Conservation (phyloP, 2,113 vertebrate genomes). For the Kryptolebias marmoratus region DNA sequence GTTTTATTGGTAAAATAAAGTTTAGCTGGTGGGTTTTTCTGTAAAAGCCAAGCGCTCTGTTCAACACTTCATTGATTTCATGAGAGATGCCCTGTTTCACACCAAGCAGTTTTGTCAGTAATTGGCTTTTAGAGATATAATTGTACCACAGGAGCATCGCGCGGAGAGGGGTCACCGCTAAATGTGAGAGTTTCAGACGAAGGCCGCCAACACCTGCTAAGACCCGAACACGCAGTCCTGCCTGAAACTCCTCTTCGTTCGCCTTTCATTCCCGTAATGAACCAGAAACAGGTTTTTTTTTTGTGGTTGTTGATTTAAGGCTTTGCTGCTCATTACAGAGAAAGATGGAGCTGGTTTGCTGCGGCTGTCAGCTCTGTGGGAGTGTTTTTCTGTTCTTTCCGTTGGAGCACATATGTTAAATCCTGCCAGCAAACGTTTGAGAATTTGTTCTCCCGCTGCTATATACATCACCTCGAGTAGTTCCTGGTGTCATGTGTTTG, state of each 20-base stretch:
- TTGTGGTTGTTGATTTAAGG: too few relatives aligned
- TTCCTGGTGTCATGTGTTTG: background rate
- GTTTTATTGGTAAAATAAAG: slow-evolving; percentile 29
- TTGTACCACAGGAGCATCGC: slow-evolving; percentile 13
- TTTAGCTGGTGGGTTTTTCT: slow-evolving; percentile 3
- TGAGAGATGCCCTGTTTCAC: slow-evolving; percentile 35
- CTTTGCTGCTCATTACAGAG: too few relatives aligned
- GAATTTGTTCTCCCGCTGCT: background rate
- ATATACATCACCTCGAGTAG: background rate
- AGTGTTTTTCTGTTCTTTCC: slow-evolving; percentile 36
- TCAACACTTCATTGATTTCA: slow-evolving; percentile 43
- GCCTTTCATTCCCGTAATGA: background rate
- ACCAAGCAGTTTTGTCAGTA: slow-evolving; percentile 35
- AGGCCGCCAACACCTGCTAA: background rate
- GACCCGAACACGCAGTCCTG: background rate
- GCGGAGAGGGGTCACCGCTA: slow-evolving; percentile 1
- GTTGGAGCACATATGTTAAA: slow-evolving; percentile 46
- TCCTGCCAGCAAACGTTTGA: slow-evolving; percentile 15
- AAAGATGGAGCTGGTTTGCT: slow-evolving; percentile 41
- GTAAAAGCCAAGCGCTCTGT: slow-evolving; percentile 23
- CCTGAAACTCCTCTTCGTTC: background rate
- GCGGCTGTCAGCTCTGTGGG: slow-evolving; percentile 33
- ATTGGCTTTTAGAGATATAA: slow-evolving; percentile 36
- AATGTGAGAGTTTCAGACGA: slow-evolving; percentile 5
- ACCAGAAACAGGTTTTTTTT: too few relatives aligned